Base-by-base conservation (phyloP, 2,113 vertebrate species). In the Caranx melampygus region DNA sequence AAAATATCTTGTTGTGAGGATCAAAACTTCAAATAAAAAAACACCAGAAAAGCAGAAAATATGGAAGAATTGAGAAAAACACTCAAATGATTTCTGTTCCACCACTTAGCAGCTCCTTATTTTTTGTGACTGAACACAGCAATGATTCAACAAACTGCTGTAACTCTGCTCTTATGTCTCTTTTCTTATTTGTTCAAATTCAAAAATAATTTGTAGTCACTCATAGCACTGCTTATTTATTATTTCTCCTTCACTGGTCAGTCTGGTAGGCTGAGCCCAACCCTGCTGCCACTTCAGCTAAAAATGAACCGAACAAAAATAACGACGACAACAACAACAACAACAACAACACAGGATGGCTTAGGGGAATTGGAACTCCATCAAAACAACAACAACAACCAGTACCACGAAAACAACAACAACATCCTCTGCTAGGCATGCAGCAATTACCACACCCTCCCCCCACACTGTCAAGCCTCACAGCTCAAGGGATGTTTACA, bases 401-500 rank as follows among this genome's bases (percentile, higher is more conserved):
- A 67, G 65, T 3, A 60, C 79, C 51, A 77, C 47, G 62, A 87
- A 78, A 89, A 90, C 87, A 93, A 88, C 85, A 90, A 79, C 91
- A 90, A 79, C 89, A 73, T 85, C 92, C 82, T 87, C 83, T 73
- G 77, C 81, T 66, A 75, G 82, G 86, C 86, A 90, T 40, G 80
- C 75, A 90, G 91, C 90, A 92, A 90, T 93, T 91, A 92, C 89
- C 75, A 62, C 83, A 64, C 90, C 83, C 81, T 58, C 67, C 78
- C 78, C 87, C 84, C 84, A 77, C 81, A 15, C 84, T 79, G 83
- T 85, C 87, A 84, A 74, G 82, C 91, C 88, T 87, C 87, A 49
- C 85, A 79, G 83, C 92, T 91, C 88, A 72, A 42, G 88, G 85
- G 89, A 82, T 94, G 93, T 94, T 94, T 95, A 94, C 91, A 89